Base-by-base conservation (phyloP, 1,140 invertebrate species). In the Pogonomyrmex barbatus region DNA sequence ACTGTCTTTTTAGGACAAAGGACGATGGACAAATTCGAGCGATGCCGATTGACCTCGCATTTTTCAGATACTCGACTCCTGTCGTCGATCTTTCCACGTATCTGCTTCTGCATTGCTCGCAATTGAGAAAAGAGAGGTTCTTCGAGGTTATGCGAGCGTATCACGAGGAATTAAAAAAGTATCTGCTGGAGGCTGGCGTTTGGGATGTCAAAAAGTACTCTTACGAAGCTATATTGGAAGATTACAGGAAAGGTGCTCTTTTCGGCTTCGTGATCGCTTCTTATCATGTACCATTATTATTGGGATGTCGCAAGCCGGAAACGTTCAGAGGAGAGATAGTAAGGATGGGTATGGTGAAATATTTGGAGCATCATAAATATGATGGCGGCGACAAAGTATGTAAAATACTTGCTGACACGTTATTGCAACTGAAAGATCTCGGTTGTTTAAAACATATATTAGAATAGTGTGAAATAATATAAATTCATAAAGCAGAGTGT, bases 41-140 rank as follows among this genome's bases (percentile, higher is more conserved):
- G 0, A 93, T 92, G 75, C 68, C 95, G 3, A 86, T 95, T 12
- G 95, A 96, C 79, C 94, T 95, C 33, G 94, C 93, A 94, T 93
- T 24, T 24, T 24, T 24, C 24, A 24, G 24, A 24, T 24, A 24
- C 24, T 24, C 24, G 24, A 24, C 24, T 4, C 95, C 94, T 0
- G 88, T 90, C 0, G 86, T 94, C 5, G 95, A 96, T 45, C 54
- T 95, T 2, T 92, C 93, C 0, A 93, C 94, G 24, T 94, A 94
- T 54, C 30, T 96, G 0, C 95, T 92, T 79, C 73, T 95, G 6
- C 92, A 90, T 65, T 93, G 92, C 3, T 83, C 91, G 1, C 77
- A 50, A 0, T 14, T 89, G 24, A 90, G 62, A 39, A 65, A 47
- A 6, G 52, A 84, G 0, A 75, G 90, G 63, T 92, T 94, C 58